Conservation (phyloP, 1,140 invertebrate genomes). For the Phymorhynchus buccinoides region DNA sequence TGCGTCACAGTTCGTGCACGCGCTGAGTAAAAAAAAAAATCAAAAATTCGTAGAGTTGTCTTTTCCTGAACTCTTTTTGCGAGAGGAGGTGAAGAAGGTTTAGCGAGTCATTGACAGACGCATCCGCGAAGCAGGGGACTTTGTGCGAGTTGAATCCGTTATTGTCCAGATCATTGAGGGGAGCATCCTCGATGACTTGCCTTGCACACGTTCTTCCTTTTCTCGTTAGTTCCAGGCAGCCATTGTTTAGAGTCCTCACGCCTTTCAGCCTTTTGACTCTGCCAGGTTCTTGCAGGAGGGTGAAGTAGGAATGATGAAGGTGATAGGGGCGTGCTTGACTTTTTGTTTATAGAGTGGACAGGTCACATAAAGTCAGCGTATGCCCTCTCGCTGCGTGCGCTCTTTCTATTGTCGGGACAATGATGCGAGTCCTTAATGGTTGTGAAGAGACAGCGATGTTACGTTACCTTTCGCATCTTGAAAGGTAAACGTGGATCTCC, state of each 20-base stretch:
- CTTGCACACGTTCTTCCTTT: too few relatives aligned
- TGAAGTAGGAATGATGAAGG: neutral
- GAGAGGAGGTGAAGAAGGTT: neutral
- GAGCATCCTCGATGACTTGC: too few relatives aligned
- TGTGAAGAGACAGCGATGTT: neutral
- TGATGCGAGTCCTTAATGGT: too few relatives aligned
- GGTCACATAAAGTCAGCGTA: neutral
- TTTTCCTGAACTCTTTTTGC: neutral
- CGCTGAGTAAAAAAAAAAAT: too few relatives aligned
- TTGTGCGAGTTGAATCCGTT: too few relatives aligned
- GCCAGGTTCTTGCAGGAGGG: neutral
- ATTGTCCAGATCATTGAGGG: too few relatives aligned
- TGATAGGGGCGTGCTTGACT: neutral
- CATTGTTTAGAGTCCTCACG: neutral
- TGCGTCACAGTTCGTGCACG: neutral
- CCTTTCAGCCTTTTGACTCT: neutral
- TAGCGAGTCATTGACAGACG: neutral
- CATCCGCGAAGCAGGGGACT: neutral
- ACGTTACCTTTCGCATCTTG: neutral
- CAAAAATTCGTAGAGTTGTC: neutral
- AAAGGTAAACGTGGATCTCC: neutral
- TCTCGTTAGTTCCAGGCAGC: neutral
- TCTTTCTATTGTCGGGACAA: too few relatives aligned
- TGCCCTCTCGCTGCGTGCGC: neutral
- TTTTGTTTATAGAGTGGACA: neutral